Percentiles rank a stretch among this genome's conserved stretches.
phyloP scores from a whole-genome alignment of 2,113 vertebrate genomes.

The Empidonax alnorum region DNA sequence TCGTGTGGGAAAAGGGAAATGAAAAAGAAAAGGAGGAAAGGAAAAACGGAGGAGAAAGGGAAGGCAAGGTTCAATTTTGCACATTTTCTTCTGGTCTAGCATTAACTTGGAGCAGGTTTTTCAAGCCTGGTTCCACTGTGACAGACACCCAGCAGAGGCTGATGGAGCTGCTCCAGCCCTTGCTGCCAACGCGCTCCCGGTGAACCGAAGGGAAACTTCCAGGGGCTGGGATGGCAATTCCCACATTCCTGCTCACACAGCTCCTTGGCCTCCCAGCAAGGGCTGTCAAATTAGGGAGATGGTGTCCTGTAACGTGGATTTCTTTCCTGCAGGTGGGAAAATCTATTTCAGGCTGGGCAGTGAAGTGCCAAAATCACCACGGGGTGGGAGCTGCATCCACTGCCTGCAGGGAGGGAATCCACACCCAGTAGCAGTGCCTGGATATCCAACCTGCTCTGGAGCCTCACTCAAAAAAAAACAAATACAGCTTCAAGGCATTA shows the following conservation, averaged over 20 bases:
- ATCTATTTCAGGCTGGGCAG: background rate
- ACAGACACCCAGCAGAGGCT: background rate
- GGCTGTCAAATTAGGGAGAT: background rate
- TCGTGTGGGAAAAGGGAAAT: background rate
- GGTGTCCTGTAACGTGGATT: background rate
- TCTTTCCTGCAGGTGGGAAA: background rate
- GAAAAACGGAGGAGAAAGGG: background rate
- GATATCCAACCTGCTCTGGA: background rate
- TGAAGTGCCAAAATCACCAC: background rate
- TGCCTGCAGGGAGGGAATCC: background rate
- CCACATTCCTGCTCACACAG: accelerated
- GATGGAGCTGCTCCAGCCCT: background rate
- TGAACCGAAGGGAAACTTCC: background rate
- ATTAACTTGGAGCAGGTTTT: background rate
- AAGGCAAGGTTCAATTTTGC: background rate
- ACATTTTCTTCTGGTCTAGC: background rate
- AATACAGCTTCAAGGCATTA: background rate
- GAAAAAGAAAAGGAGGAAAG: background rate
- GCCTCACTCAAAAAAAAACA: background rate
- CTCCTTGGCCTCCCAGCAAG: background rate
- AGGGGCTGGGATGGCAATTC: background rate
- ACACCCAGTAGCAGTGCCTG: background rate
- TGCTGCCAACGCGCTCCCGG: background rate
- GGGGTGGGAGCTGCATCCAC: background rate
- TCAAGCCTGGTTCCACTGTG: background rate